Percentiles rank a stretch among this genome's conserved stretches.
phyloP scores from a whole-genome alignment of 2,888 invertebrate genomes.

The Endotricha flammealis region DNA sequence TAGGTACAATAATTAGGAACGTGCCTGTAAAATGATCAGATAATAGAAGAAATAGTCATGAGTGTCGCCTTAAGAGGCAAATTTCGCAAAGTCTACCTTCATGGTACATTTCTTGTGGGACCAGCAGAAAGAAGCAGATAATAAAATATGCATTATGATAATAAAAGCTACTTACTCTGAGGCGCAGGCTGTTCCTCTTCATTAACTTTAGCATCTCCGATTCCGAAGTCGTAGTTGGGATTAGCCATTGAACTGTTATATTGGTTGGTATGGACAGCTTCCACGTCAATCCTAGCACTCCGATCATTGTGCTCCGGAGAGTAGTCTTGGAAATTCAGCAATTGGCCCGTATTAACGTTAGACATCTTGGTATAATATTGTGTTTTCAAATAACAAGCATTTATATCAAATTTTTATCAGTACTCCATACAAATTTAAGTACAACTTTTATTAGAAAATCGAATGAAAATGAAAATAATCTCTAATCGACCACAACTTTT shows the following conservation, averaged over 20 bases:
- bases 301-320: constrained; percentile 76
- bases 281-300: constrained; percentile 82
- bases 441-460: too few species aligned
- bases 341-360: constrained; percentile 77
- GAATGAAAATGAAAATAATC: too few species aligned
- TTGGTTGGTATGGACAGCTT: constrained; percentile 76
- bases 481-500: too few species aligned
- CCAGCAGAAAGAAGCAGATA: not conserved
- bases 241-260: constrained; percentile 62
- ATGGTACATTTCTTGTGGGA: not conserved
- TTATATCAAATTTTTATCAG: too few species aligned
- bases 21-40: too few species aligned
- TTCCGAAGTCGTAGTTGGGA: constrained; percentile 57
- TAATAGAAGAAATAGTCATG: too few species aligned
- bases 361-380: constrained; percentile 43
- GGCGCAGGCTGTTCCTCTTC: constrained; percentile 47
- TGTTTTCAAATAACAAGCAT: too few species aligned
- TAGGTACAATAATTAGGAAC: not conserved
- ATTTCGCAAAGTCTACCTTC: too few species aligned
- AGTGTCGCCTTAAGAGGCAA: too few species aligned
- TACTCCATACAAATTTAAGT: too few species aligned
- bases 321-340: constrained; percentile 86
- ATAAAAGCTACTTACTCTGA: constrained; percentile 38
- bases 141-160: not conserved
- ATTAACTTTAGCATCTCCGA: constrained; percentile 49